These are phyloP conservation scores for Charaxes varanes DNA, from an alignment of 1,140 invertebrate genomes.

Conservation along the genomic window DNA sequence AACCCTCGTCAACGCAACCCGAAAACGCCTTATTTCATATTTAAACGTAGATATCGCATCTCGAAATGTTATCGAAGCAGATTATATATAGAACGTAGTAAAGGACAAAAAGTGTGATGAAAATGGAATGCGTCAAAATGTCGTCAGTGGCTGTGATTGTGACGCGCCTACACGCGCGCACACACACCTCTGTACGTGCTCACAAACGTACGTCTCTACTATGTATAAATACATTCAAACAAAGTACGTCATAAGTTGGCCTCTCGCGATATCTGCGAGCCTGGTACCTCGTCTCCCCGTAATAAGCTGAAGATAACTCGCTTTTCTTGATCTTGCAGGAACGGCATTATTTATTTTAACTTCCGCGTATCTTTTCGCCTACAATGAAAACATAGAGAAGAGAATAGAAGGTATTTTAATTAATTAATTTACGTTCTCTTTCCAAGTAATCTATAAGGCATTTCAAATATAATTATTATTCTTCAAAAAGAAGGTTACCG, in stretches of 20 bases:
- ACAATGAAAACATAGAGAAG: too few relatives aligned
- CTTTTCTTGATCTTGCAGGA: constrained; percentile 62
- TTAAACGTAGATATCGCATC: not conserved
- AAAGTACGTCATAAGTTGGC: constrained; percentile 54
- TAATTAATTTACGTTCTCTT: too few relatives aligned
- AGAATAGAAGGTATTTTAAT: too few relatives aligned
- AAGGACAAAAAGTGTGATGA: constrained; percentile 22
- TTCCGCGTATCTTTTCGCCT: constrained; percentile 49
- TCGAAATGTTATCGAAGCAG: constrained; percentile 9
- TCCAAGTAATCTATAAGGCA: not conserved
- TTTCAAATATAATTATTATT: constrained; percentile 1
- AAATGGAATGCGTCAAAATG: constrained; percentile 51
- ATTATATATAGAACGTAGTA: constrained; percentile 12
- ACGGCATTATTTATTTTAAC: constrained; percentile 46
- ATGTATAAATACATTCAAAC: constrained; percentile 45
- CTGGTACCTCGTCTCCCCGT: constrained; percentile 63
- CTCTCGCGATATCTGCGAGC: constrained; percentile 54
- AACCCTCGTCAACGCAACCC: constrained; percentile 4
- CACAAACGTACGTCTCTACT: constrained; percentile 27
- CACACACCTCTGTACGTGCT: constrained; percentile 36
- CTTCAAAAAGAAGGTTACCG: not conserved
- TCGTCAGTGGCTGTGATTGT: constrained; percentile 48
- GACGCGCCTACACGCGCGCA: constrained; percentile 54
- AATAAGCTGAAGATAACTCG: constrained; percentile 71
- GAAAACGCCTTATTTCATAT: constrained; percentile 8